Evolutionary conservation across 2,888 invertebrate species (phyloP).

Genomic region (Odontocerum albicorne): DNA sequence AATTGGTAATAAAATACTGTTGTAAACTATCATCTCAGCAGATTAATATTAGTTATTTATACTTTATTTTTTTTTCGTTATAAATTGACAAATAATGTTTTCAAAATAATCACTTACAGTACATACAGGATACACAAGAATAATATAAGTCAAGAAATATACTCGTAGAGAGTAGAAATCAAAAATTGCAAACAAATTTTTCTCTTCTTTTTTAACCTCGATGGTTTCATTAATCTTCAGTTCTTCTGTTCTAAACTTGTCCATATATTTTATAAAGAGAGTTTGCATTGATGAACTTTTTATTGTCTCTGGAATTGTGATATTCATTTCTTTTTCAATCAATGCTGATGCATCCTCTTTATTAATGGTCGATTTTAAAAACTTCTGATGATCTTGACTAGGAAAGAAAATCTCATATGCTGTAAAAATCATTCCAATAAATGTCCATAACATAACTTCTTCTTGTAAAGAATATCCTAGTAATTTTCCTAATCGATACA

Average conservation of each 20-base stretch:
- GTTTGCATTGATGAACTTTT: no score
- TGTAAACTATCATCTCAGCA: no score
- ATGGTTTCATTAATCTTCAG: no score
- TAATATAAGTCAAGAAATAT: constrained; percentile 58
- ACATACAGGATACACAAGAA: constrained; percentile 59
- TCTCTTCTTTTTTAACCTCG: not conserved
- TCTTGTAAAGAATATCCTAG: constrained; percentile 8
- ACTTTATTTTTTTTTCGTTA: no score
- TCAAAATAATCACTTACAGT: constrained; percentile 46
- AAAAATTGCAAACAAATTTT: constrained; percentile 2
- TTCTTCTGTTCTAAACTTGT: no score
- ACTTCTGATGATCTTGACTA: not conserved
- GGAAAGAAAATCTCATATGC: constrained; percentile 5
- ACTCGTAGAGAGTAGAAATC: constrained; percentile 46
- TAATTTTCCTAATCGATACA: constrained; percentile 5
- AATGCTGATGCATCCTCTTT: not conserved
- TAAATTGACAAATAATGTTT: no score
- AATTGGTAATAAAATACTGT: no score
- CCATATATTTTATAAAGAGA: no score
- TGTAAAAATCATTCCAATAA: constrained; percentile 4
- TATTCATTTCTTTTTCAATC: not conserved
- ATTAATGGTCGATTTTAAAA: constrained; percentile 5
- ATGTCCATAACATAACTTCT: constrained; percentile 12
- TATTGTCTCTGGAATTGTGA: no score
- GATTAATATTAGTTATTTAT: no score